Evolutionary conservation across 2,797 vertebrate genomes (phyloP).

Genomic region (Coluber constrictor): DNA sequence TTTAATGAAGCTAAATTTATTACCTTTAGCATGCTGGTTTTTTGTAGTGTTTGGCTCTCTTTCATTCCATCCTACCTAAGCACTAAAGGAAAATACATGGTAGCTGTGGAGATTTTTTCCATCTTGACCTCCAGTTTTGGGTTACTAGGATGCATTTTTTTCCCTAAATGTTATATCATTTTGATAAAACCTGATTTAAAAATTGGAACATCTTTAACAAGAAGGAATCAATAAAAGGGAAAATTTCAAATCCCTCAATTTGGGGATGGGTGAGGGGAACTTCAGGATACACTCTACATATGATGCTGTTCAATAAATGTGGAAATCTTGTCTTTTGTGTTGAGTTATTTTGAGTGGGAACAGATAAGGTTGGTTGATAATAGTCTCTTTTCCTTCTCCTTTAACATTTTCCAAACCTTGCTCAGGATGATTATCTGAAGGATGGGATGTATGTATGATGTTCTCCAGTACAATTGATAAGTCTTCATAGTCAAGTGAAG

Average conservation of each 20-base stretch:
- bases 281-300: neutral
- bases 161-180: neutral
- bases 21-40: neutral
- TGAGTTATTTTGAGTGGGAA: neutral
- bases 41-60: neutral
- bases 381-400: neutral
- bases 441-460: neutral
- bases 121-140: neutral
- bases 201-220: neutral
- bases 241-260: neutral
- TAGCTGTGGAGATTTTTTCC: neutral
- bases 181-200: neutral
- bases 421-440: neutral
- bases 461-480: neutral
- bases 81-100: neutral
- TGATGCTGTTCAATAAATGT: neutral
- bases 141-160: neutral
- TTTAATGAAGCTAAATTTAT: conserved; percentile 1
- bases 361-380: neutral
- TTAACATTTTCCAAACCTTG: neutral
- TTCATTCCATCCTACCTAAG: neutral
- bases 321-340: neutral
- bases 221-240: neutral
- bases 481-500: neutral
- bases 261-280: neutral